A percentile compares a stretch with the other conserved stretches of the same genome.
Evolutionary conservation across 2,113 vertebrate species (phyloP).

Genomic region (Gasterosteus aculeatus): DNA sequence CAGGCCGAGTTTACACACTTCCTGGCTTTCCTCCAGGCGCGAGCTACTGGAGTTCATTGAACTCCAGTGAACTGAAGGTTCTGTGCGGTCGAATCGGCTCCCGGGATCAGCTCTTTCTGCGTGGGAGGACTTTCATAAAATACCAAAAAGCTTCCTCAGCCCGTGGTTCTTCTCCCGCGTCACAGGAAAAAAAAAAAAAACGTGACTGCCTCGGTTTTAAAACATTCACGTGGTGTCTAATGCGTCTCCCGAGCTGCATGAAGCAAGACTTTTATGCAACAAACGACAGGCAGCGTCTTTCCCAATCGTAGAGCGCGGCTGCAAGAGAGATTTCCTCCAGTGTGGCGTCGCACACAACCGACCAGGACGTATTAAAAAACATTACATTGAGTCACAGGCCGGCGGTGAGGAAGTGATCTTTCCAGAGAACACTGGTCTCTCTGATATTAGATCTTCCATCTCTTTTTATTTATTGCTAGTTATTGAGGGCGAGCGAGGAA

Average conservation of each 20-base stretch:
- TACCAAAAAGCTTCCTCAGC: background rate
- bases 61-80: conserved; percentile 56
- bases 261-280: background rate
- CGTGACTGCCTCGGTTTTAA: background rate
- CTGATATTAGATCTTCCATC: background rate
- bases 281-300: background rate
- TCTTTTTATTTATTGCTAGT: background rate
- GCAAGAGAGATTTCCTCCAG: background rate
- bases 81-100: background rate
- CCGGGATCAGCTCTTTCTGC: background rate
- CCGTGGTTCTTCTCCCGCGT: background rate
- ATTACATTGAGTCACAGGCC: background rate
- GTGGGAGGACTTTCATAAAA: background rate
- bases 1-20: conserved; percentile 55
- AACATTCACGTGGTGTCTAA: background rate
- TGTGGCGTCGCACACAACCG: background rate
- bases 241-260: background rate
- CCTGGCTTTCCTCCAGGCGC: conserved; percentile 49
- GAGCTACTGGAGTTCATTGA: conserved; percentile 72
- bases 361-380: background rate
- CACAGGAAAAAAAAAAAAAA: background rate
- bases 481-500: background rate
- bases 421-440: background rate
- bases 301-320: background rate
- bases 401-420: background rate